Evolutionary conservation across 2,113 vertebrate genomes (phyloP).

Genomic region (Puma concolor): DNA sequence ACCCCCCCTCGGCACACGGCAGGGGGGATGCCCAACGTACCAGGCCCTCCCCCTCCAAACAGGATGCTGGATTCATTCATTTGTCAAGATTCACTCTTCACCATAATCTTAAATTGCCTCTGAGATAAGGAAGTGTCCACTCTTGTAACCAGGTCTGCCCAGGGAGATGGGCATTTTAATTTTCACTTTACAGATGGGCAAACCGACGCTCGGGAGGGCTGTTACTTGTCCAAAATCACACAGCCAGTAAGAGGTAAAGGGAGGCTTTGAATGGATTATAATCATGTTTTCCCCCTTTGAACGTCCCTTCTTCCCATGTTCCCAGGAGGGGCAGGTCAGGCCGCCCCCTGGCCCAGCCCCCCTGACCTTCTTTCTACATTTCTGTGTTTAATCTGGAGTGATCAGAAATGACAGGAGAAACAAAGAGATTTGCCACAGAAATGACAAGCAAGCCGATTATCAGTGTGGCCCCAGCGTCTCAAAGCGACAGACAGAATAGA

Average conservation of each 20-base stretch:
- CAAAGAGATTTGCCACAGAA: slow-evolving; percentile 21
- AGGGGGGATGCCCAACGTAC: fast-evolving
- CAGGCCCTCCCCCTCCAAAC: neutral
- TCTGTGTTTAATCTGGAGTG: neutral
- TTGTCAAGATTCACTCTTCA: neutral
- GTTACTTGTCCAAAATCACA: neutral
- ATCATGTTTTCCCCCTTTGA: neutral
- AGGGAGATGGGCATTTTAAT: neutral
- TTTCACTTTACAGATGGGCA: slow-evolving; percentile 25
- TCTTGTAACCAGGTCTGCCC: neutral
- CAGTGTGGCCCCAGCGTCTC: neutral
- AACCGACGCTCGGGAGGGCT: neutral
- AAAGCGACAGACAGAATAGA: neutral
- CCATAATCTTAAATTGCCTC: neutral
- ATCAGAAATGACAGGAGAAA: slow-evolving; percentile 42
- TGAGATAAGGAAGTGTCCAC: neutral
- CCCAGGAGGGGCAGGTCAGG: neutral
- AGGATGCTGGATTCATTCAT: neutral
- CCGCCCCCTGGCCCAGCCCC: neutral
- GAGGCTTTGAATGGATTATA: too few relatives aligned
- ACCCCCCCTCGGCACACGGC: too few relatives aligned
- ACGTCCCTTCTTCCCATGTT: neutral
- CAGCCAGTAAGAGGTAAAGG: neutral
- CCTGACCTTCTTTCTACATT: neutral
- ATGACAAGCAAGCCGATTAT: neutral